Evolutionary conservation across 2,888 invertebrate genomes (phyloP).

Genomic region (Idaea straminata): DNA sequence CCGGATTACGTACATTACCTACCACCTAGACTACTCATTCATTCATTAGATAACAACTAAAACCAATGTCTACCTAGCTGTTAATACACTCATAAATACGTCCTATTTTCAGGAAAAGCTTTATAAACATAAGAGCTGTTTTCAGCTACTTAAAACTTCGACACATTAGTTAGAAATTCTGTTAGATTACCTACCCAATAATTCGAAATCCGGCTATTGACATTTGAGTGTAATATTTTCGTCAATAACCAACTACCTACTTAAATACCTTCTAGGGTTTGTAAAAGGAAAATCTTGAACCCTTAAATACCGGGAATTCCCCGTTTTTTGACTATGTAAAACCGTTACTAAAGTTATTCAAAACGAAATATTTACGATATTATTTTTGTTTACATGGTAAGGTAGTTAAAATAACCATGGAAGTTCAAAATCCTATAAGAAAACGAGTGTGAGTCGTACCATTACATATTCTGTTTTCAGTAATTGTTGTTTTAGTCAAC

Average conservation of each 20-base stretch:
- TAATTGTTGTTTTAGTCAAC: too few species aligned
- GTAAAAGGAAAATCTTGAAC: not conserved
- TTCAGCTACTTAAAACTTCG: not conserved
- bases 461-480: too few species aligned
- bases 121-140: too few species aligned
- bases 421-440: too few species aligned
- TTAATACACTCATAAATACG: too few species aligned
- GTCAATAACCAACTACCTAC: not conserved
- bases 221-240: not conserved
- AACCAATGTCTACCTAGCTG: too few species aligned
- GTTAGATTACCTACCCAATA: not conserved
- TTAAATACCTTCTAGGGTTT: not conserved
- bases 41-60: constrained; percentile 13
- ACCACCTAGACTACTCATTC: constrained; percentile 24
- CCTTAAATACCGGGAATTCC: not conserved
- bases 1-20: constrained; percentile 29
- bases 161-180: not conserved
- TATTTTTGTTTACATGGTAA: too few species aligned
- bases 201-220: not conserved
- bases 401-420: too few species aligned
- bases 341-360: not conserved
- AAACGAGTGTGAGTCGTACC: too few species aligned
- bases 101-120: too few species aligned
- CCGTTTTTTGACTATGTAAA: not conserved
- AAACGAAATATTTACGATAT: too few species aligned